Conservation (phyloP, 2,113 vertebrate species). For the Syrrhaptes paradoxus region DNA sequence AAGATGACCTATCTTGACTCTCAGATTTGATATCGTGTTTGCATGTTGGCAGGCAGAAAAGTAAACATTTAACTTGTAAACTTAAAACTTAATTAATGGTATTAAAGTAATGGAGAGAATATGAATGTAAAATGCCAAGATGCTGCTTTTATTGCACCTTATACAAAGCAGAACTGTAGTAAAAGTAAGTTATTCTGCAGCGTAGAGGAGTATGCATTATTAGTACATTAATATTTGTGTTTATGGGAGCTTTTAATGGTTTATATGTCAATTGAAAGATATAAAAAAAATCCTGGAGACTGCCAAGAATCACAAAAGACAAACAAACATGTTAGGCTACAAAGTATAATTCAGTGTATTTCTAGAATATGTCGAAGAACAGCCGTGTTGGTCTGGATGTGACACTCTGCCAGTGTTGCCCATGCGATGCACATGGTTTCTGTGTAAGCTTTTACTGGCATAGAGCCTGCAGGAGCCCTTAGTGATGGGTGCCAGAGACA, state of each 20-base stretch:
- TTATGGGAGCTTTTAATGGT: constrained; percentile 58
- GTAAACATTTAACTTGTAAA: constrained; percentile 37
- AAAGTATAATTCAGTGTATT: not conserved
- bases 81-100: constrained; percentile 44
- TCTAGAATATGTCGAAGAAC: not conserved
- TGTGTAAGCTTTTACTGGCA: not conserved
- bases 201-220: constrained; percentile 14
- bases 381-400: not conserved
- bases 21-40: not conserved
- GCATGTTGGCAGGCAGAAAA: constrained; percentile 1
- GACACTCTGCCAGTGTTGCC: not conserved
- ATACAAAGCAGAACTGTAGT: constrained; percentile 25
- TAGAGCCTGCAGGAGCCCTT: not conserved
- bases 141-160: constrained; percentile 35
- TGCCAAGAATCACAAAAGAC: constrained; percentile 36
- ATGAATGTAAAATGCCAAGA: constrained; percentile 23
- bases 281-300: not conserved
- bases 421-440: not conserved
- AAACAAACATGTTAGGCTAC: not conserved
- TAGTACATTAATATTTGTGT: constrained; percentile 29
- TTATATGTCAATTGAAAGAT: constrained; percentile 41
- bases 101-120: constrained; percentile 46
- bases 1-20: not conserved
- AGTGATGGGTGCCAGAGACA: rapidly evolving
- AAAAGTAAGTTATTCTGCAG: constrained; percentile 34